These are phyloP conservation scores for Zosterops borbonicus DNA, from an alignment of 2,113 vertebrate species.

Conservation along the genomic window DNA sequence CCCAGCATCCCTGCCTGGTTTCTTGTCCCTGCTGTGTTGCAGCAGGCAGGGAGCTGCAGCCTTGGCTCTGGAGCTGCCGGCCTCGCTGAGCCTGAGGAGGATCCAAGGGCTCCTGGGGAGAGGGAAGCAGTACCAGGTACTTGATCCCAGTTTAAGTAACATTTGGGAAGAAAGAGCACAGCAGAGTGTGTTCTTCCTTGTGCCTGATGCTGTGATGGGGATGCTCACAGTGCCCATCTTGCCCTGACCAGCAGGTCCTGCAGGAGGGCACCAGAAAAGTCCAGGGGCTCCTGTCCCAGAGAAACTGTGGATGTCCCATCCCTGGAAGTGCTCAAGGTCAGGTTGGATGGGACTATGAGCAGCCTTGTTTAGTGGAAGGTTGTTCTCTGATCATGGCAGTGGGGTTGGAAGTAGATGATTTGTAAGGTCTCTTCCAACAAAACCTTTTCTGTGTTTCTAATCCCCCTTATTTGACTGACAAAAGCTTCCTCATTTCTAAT, in stretches of 20 bases:
- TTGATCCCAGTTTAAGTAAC: neutral
- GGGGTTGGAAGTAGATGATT: neutral
- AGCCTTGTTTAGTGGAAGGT: neutral
- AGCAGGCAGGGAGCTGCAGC: neutral
- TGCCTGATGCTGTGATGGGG: rapidly evolving
- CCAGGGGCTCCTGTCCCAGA: neutral
- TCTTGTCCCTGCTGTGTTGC: neutral
- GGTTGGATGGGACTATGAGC: neutral
- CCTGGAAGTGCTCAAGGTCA: neutral
- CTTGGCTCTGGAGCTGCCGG: neutral
- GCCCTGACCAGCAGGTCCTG: neutral
- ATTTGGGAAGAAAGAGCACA: neutral
- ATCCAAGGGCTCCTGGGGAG: neutral
- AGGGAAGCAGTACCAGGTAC: neutral
- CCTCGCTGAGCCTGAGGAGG: rapidly evolving
- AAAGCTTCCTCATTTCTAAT: neutral
- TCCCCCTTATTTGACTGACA: neutral
- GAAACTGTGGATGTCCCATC: neutral
- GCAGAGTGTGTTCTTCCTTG: neutral
- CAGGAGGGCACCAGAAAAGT: neutral
- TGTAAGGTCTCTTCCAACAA: neutral
- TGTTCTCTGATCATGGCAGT: neutral
- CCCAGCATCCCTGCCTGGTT: neutral
- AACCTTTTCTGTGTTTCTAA: neutral
- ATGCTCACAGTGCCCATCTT: neutral